These are phyloP conservation scores for Prionailurus viverrinus DNA, from an alignment of 2,113 vertebrate species.

Conservation along the genomic window DNA sequence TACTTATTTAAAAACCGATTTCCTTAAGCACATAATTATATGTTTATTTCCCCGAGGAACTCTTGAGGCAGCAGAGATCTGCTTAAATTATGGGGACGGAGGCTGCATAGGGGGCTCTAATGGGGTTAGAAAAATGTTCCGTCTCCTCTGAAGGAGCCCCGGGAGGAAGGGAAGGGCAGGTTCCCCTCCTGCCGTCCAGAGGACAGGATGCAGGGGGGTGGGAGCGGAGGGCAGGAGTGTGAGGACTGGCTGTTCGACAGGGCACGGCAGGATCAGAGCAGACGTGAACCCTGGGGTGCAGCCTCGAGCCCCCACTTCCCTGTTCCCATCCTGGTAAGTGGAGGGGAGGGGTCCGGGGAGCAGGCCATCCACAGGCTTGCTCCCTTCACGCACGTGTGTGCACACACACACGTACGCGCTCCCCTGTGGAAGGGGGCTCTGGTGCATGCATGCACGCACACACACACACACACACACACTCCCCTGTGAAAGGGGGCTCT, in stretches of 20 bases:
- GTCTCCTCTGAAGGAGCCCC: slow-evolving; percentile 53
- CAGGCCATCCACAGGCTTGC: background rate
- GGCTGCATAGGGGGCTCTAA: slow-evolving; percentile 54
- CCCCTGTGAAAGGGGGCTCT: background rate
- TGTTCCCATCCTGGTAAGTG: background rate
- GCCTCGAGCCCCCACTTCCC: background rate
- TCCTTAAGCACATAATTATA: slow-evolving; percentile 82
- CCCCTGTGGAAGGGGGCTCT: background rate
- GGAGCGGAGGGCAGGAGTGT: rapidly evolving
- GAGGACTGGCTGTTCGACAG: rapidly evolving
- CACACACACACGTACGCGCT: too few species aligned
- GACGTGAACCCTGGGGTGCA: background rate
- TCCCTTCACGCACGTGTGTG: background rate
- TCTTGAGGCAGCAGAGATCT: slow-evolving; percentile 76
- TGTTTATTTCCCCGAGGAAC: slow-evolving; percentile 80
- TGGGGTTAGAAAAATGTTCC: slow-evolving; percentile 62
- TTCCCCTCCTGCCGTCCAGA: background rate
- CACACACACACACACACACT: too few species aligned
- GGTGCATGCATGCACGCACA: too few species aligned
- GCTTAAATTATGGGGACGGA: slow-evolving; percentile 74
- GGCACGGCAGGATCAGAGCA: background rate
- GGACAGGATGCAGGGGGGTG: background rate
- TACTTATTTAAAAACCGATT: slow-evolving; percentile 79
- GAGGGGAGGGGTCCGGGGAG: background rate
- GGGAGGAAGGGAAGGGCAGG: slow-evolving; percentile 30